Percentiles rank a stretch among this genome's conserved stretches.
Conservation (phyloP, 2,797 vertebrate genomes). For the Geotrypetes seraphini region DNA sequence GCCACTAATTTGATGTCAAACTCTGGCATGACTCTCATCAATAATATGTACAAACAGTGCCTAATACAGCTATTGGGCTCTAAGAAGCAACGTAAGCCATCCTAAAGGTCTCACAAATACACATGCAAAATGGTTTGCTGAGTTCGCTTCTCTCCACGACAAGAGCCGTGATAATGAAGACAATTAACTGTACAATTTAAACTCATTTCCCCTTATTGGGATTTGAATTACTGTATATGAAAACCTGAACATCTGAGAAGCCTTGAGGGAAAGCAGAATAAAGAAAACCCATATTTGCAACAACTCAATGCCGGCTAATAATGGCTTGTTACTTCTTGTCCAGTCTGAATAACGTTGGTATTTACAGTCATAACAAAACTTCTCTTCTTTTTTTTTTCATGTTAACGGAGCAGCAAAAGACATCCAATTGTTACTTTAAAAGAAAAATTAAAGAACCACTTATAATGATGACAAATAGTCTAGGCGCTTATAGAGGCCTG, state of each 20-base stretch:
- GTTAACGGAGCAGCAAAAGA: too few relatives aligned
- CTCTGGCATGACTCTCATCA: conserved; percentile 61
- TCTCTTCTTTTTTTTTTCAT: neutral
- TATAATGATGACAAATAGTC: too few relatives aligned
- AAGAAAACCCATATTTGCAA: neutral
- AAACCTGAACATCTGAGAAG: neutral
- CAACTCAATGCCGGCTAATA: conserved; percentile 1
- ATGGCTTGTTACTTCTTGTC: neutral
- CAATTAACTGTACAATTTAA: conserved; percentile 7
- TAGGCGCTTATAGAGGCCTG: too few relatives aligned
- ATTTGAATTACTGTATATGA: neutral
- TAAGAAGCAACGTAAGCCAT: conserved; percentile 31
- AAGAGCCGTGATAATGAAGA: conserved; percentile 19
- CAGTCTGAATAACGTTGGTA: neutral
- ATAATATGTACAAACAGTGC: conserved; percentile 61
- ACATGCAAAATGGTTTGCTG: conserved; percentile 20
- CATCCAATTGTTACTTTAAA: too few relatives aligned
- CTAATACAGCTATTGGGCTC: conserved; percentile 36
- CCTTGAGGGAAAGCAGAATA: neutral
- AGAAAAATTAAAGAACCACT: too few relatives aligned
- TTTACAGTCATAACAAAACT: neutral
- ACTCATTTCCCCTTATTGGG: neutral
- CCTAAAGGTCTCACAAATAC: conserved; percentile 25
- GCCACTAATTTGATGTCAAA: conserved; percentile 56
- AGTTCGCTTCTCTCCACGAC: conserved; percentile 17